Evolutionary conservation across 92 coral and sea anemone species (phyloP), one percentile per base, ranked within the genome.

Genomic region (Pocillopora grandis): DNA sequence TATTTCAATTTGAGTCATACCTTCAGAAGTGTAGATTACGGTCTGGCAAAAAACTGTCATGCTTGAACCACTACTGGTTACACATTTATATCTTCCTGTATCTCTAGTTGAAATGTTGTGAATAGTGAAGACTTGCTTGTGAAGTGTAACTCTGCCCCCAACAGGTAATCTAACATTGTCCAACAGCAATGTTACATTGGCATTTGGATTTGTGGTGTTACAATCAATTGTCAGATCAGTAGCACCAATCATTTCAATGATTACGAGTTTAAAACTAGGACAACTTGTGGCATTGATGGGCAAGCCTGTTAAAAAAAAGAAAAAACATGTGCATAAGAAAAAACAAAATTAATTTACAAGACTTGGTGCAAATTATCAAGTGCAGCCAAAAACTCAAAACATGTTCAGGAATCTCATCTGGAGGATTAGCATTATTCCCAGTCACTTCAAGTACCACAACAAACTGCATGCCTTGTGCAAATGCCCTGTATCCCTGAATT

Each of bases 81-180:
- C 10, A 13, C 85, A 81, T 5, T 0, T 2, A 61, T 81, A 81
- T 1, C 0, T 0, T 35, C 85, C 78, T 1, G 1, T 0, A 68
- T 81, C 85, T 1, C 13, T n/a, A 1, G 33, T 2, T 20, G 1
- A 9, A 49, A 81, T 17, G 9, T 69, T 69, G 49, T 81, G 76
- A 37, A 81, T 81, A 8, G 70, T 71, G 59, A 68, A 81, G 57
- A 69, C 65, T 61, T 81, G 85, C 11, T 71, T 58, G 23, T 37
- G 48, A 2, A 82, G n/a, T 1, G 64, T 31, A 52, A 82, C 62
- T 62, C 79, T 72, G 70, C 79, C 79, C 2, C 72, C 86, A 42
- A 61, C 70, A 0, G 58, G 37, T 21, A 35, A 17, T 71, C 19
- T 20, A 12, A 7, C 16, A 18, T 1, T 3, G 0, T 17, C 1